phyloP scores from a whole-genome alignment of 2,797 vertebrate species.

The Decapterus maruadsi region DNA sequence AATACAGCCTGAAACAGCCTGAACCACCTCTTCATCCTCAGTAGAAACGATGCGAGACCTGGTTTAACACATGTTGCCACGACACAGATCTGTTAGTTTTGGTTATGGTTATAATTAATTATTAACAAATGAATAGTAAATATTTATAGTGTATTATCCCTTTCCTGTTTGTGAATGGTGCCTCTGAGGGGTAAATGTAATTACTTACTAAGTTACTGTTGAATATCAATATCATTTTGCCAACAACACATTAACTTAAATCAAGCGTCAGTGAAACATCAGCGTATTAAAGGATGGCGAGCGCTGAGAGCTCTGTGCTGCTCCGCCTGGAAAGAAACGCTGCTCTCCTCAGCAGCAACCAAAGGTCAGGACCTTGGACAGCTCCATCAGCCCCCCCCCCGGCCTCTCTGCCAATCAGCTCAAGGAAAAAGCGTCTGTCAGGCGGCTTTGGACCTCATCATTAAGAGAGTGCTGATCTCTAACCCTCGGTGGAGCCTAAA shows the following conservation, averaged over 20 bases:
- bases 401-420: slow-evolving; percentile 57
- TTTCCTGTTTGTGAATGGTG: too few relatives aligned
- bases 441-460: slow-evolving; percentile 44
- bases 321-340: slow-evolving; percentile 36
- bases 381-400: slow-evolving; percentile 44
- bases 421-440: slow-evolving; percentile 50
- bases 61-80: too few relatives aligned
- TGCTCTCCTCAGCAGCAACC: slow-evolving; percentile 32
- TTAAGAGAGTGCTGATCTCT: slow-evolving; percentile 50
- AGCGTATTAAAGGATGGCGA: slow-evolving; percentile 31
- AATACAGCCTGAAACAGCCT: too few relatives aligned
- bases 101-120: too few relatives aligned
- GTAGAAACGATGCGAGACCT: too few relatives aligned
- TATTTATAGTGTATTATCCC: too few relatives aligned
- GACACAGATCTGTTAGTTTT: too few relatives aligned
- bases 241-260: slow-evolving; percentile 11
- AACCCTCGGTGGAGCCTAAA: slow-evolving; percentile 43
- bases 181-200: too few relatives aligned
- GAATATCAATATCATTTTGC: too few relatives aligned
- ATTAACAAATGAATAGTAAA: too few relatives aligned
- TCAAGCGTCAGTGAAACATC: slow-evolving; percentile 9
- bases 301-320: slow-evolving; percentile 15
- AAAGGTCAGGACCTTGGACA: slow-evolving; percentile 74
- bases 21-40: too few relatives aligned
- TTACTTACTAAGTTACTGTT: too few relatives aligned